Percentiles rank a stretch among this genome's conserved stretches.
Evolutionary conservation across 2,113 vertebrate species (phyloP).

Genomic region (Phylloscopus trochiloides): DNA sequence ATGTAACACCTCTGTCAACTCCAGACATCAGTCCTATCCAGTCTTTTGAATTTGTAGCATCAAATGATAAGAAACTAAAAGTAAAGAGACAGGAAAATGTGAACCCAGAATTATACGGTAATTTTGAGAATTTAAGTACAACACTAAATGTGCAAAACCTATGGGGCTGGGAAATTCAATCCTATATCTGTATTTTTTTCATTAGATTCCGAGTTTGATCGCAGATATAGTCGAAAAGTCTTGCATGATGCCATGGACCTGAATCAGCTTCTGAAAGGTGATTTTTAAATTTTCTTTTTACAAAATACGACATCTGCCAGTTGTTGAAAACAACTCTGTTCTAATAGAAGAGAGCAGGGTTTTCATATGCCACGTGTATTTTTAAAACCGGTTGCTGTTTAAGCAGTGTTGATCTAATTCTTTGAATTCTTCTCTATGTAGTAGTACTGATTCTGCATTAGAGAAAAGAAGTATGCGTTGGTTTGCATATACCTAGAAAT

Average conservation of each 20-base stretch:
- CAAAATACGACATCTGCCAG: background rate
- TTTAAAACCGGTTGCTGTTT: background rate
- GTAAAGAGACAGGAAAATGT: constrained; percentile 76
- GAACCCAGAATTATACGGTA: constrained; percentile 69
- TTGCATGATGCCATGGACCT: constrained; percentile 80
- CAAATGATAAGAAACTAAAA: constrained; percentile 73
- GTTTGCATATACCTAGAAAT: background rate
- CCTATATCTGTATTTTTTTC: background rate
- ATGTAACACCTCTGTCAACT: constrained; percentile 88
- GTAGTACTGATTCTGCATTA: background rate
- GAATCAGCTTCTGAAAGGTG: constrained; percentile 83
- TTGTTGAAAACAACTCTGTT: background rate
- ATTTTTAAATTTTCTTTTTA: background rate
- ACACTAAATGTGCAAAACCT: constrained; percentile 4
- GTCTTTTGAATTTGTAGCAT: constrained; percentile 77
- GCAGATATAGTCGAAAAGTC: constrained; percentile 67
- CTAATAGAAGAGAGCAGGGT: background rate
- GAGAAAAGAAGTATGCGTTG: background rate
- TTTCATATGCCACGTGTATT: background rate
- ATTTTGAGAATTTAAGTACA: constrained; percentile 36
- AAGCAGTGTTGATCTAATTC: background rate
- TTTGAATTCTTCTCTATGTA: background rate
- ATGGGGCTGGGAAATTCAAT: background rate
- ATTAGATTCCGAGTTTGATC: constrained; percentile 66
- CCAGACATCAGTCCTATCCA: constrained; percentile 84